Evolutionary conservation across 1,140 invertebrate genomes (phyloP).

Genomic region (Ceratina calcarata): DNA sequence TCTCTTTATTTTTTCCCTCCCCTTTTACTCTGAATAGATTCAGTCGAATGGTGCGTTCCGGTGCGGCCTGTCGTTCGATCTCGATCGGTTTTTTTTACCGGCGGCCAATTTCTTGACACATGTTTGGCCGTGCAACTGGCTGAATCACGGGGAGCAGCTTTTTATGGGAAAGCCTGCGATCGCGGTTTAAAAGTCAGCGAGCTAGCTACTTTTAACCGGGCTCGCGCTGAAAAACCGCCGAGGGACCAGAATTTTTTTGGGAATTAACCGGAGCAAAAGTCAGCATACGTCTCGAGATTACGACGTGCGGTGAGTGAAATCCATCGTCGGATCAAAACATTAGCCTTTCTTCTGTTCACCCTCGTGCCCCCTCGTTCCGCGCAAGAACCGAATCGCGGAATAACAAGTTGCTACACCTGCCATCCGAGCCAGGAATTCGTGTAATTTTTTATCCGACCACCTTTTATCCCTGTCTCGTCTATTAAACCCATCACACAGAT

Average conservation of each 20-base stretch:
- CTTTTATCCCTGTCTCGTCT: conserved; percentile 26
- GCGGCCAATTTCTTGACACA: conserved; percentile 64
- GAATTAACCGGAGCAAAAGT: conserved; percentile 59
- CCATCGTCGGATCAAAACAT: conserved; percentile 52
- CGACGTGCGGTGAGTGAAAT: conserved; percentile 52
- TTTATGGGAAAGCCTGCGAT: conserved; percentile 44
- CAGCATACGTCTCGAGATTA: conserved; percentile 44
- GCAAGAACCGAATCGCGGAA: conserved; percentile 53
- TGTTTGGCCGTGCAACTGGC: conserved; percentile 52
- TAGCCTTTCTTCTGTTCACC: conserved; percentile 50
- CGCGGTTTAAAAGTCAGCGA: conserved; percentile 65
- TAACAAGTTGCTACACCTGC: conserved; percentile 61
- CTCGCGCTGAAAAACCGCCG: conserved; percentile 53
- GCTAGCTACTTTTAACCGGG: conserved; percentile 53
- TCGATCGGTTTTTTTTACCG: conserved; percentile 44
- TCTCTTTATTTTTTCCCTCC: no score
- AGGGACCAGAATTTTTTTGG: conserved; percentile 60
- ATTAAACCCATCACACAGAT: conserved; percentile 35
- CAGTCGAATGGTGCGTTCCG: conserved; percentile 17
- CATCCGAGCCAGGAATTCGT: conserved; percentile 49
- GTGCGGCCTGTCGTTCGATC: conserved; percentile 21
- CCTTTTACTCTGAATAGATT: not conserved
- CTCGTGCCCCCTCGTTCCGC: not conserved
- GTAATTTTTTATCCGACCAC: conserved; percentile 41
- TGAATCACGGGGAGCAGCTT: conserved; percentile 52